These are phyloP conservation scores for Graptemys geographica DNA, from an alignment of 2,797 vertebrate species.

Conservation along the genomic window DNA sequence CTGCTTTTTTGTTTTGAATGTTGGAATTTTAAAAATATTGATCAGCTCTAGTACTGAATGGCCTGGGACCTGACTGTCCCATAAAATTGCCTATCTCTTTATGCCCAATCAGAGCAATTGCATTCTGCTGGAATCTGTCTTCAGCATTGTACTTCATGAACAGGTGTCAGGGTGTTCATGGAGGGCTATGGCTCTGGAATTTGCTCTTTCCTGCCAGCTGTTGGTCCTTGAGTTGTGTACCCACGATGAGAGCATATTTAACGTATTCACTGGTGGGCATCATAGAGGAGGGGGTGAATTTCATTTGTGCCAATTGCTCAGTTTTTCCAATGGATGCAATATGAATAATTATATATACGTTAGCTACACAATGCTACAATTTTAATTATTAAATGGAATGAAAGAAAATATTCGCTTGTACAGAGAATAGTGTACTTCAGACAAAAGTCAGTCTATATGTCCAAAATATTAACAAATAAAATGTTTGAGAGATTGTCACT, in stretches of 20 bases:
- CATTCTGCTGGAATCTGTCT: neutral
- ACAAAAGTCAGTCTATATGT: neutral
- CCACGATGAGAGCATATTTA: neutral
- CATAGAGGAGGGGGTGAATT: neutral
- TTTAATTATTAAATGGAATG: neutral
- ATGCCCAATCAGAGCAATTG: neutral
- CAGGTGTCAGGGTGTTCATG: neutral
- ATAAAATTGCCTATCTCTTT: neutral
- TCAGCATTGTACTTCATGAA: neutral
- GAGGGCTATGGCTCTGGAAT: neutral
- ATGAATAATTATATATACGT: neutral
- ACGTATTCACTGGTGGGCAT: neutral
- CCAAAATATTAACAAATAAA: constrained; percentile 15
- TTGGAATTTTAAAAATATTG: neutral
- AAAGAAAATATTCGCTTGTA: neutral
- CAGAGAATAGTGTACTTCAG: neutral
- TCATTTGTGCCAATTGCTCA: neutral
- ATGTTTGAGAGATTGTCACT: neutral
- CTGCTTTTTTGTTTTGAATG: no score
- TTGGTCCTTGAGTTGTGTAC: neutral
- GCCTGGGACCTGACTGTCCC: neutral
- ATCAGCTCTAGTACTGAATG: neutral
- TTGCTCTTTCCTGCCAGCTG: neutral
- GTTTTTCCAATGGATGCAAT: neutral
- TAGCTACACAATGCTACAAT: neutral